phyloP scores from a whole-genome alignment of 1,140 invertebrate genomes.

The Triops cancriformis region DNA sequence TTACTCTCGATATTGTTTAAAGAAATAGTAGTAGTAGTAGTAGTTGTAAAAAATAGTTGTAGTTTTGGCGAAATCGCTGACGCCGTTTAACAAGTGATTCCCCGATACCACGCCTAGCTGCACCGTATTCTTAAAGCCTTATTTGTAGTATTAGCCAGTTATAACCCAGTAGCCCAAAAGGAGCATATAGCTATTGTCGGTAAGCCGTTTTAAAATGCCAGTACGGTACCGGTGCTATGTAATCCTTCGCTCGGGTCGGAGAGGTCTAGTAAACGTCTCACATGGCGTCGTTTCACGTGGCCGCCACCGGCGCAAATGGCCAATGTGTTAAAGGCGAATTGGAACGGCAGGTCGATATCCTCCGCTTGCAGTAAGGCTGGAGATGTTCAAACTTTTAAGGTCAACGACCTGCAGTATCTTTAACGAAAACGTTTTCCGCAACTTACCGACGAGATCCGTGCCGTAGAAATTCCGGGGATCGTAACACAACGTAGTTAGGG shows the following conservation, averaged over 20 bases:
- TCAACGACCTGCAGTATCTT: background rate
- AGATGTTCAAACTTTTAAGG: constrained; percentile 15
- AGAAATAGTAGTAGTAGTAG: too few relatives aligned
- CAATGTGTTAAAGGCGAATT: constrained; percentile 56
- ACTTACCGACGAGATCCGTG: constrained; percentile 61
- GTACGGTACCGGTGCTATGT: constrained; percentile 23
- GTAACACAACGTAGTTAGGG: constrained; percentile 64
- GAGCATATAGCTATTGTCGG: too few relatives aligned
- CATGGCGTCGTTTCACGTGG: constrained; percentile 66
- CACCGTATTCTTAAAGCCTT: too few relatives aligned
- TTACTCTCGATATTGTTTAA: too few relatives aligned
- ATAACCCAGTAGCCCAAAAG: too few relatives aligned
- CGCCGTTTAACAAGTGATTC: too few relatives aligned
- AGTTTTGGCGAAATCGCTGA: too few relatives aligned
- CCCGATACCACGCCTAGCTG: too few relatives aligned
- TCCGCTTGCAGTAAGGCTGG: constrained; percentile 33
- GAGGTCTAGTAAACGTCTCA: constrained; percentile 63
- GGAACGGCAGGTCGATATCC: constrained; percentile 54
- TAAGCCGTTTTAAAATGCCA: too few relatives aligned
- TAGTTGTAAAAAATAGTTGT: too few relatives aligned
- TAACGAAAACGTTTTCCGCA: background rate
- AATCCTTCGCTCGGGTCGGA: constrained; percentile 42
- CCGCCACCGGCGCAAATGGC: constrained; percentile 68
- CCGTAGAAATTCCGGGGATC: constrained; percentile 73
- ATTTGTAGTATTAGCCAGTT: too few relatives aligned